A percentile compares a stretch with the other conserved stretches of the same genome.
These are phyloP conservation scores for Phrynosoma blainvillii DNA, from an alignment of 2,113 vertebrate genomes.

Conservation along the genomic window DNA sequence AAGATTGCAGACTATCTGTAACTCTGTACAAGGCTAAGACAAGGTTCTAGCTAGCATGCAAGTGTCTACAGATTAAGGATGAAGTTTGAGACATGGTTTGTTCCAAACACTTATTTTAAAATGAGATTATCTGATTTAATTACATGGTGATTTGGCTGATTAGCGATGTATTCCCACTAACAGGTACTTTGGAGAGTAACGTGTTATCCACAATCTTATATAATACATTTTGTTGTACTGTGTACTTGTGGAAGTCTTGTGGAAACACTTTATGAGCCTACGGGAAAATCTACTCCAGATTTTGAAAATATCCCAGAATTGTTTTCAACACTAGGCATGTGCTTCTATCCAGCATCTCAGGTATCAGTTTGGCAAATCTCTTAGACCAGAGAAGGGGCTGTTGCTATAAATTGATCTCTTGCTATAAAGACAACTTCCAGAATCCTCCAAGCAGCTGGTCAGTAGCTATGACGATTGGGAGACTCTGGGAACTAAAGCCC, in stretches of 20 bases:
- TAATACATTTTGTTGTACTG: not conserved
- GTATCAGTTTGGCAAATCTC: not conserved
- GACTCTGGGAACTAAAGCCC: no score
- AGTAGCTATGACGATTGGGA: no score
- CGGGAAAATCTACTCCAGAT: not conserved
- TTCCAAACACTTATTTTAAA: conserved; percentile 50
- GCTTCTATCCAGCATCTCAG: not conserved
- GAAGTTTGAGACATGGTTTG: not conserved
- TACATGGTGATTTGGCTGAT: conserved; percentile 38
- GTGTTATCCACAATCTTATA: not conserved
- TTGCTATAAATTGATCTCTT: no score
- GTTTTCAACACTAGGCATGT: not conserved
- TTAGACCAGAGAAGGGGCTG: not conserved
- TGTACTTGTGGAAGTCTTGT: not conserved
- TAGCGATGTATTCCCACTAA: conserved; percentile 54
- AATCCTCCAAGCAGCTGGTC: no score
- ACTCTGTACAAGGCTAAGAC: not conserved
- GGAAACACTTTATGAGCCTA: no score
- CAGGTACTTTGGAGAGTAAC: conserved; percentile 32
- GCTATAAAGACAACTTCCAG: no score
- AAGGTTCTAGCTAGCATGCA: conserved; percentile 40
- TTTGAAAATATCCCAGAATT: not conserved
- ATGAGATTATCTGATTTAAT: conserved; percentile 47
- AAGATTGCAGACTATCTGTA: conserved; percentile 10
- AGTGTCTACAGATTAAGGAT: not conserved